A percentile compares a stretch with the other conserved stretches of the same genome.
Conservation (phyloP, 1,140 invertebrate genomes). For the Pteromalus puparum region DNA sequence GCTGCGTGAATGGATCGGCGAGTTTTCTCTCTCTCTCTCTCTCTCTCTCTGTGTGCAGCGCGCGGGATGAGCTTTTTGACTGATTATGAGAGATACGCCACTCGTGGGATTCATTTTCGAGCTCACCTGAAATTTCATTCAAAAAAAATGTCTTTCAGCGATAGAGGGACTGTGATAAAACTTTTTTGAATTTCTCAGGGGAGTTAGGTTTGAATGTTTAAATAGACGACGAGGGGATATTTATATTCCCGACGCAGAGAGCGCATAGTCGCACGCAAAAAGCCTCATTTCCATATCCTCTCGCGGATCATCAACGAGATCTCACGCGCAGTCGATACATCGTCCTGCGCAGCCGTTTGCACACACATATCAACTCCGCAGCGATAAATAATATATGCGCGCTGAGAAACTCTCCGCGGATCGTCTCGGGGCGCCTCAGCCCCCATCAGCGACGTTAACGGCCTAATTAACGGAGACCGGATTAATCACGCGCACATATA, state of each 20-base stretch:
- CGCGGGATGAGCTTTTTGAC: not conserved
- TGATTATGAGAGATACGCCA: too few species aligned
- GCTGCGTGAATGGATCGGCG: not conserved
- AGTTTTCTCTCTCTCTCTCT: not conserved
- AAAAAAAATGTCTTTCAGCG: too few species aligned
- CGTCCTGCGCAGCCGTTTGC: too few species aligned
- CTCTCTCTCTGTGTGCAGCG: too few species aligned
- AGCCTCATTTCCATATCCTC: not conserved
- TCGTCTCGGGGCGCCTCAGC: not conserved
- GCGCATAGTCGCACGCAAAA: not conserved
- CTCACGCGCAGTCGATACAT: not conserved
- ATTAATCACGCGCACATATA: conserved; percentile 1
- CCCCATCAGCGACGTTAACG: not conserved
- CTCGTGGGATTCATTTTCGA: too few species aligned
- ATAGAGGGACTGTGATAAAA: too few species aligned
- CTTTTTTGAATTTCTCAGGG: too few species aligned
- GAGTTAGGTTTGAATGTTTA: too few species aligned
- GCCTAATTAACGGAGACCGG: conserved; percentile 13
- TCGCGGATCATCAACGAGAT: not conserved
- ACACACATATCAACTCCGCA: not conserved
- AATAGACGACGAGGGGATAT: too few species aligned
- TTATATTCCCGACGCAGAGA: too few species aligned
- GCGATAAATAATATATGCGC: not conserved
- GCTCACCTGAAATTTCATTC: too few species aligned
- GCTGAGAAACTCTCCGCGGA: not conserved